phyloP scores from a whole-genome alignment of 1,140 invertebrate species.

The Drosophila repleta region DNA sequence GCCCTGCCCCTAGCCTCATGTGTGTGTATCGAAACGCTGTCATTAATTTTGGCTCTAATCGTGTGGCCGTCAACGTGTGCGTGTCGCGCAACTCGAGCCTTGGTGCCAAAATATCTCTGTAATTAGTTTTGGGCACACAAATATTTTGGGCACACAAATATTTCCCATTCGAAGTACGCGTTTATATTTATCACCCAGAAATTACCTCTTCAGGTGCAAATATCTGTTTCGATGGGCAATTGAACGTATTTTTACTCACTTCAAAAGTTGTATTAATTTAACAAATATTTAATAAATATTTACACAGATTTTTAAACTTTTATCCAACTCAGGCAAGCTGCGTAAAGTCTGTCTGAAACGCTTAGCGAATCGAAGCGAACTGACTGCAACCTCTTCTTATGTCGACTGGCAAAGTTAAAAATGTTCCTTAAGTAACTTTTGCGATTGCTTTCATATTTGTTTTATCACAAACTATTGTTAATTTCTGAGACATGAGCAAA shows the following conservation, averaged over 20 bases:
- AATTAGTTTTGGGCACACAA: slow-evolving; percentile 43
- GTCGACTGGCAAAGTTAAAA: slow-evolving; percentile 3
- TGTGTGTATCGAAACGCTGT: slow-evolving; percentile 14
- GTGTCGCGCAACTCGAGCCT: background rate
- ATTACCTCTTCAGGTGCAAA: slow-evolving; percentile 6
- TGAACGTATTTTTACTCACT: background rate
- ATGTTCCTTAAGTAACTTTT: background rate
- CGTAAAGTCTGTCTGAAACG: background rate
- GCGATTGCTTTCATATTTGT: background rate
- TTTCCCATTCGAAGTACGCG: background rate
- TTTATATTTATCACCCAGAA: background rate
- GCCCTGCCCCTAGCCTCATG: background rate
- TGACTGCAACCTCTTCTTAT: slow-evolving; percentile 1
- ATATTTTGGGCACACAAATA: slow-evolving; percentile 40
- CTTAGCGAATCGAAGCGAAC: slow-evolving; percentile 4
- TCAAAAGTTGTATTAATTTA: background rate
- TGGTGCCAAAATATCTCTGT: slow-evolving; percentile 15
- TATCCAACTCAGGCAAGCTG: background rate
- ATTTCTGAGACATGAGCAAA: slow-evolving; percentile 40
- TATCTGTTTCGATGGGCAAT: background rate
- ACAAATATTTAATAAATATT: no score
- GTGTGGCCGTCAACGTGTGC: slow-evolving; percentile 39
- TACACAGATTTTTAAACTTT: background rate
- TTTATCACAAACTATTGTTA: slow-evolving; percentile 39
- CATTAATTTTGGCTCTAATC: slow-evolving; percentile 62